Evolutionary conservation across 2,888 invertebrate species (phyloP), one percentile per base, ranked within the genome.

Genomic region (Phaedon cochleariae): DNA sequence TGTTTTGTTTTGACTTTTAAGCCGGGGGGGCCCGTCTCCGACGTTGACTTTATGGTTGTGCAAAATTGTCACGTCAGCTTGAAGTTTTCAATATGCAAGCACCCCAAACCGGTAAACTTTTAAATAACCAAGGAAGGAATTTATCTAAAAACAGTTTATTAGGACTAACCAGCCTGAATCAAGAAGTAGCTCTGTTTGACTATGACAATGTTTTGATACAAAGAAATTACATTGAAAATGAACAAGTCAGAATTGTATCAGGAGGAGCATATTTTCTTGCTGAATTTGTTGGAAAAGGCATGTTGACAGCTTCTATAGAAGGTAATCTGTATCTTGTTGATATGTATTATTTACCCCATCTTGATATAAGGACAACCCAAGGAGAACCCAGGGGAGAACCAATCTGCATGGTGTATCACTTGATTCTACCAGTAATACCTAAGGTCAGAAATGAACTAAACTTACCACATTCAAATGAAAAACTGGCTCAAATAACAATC

Each of bases 221-320:
- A 53, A 79, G 77, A 70, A 76, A 82, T 70, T 81, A 82, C 64
- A 69, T 70, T 54, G 68, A 70, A n/a, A 67, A 71, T 45, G 75
- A 76, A 22, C 82, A 83, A 78, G 89, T 87, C 48, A 87, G 87
- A 20, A 74, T 87, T 45, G 83, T 95, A 4, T 90, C 90, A 51
- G 96, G 95, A 1, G 95, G 95, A 1, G 79, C 82, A 62, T 87
- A 87, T 58, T 92, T 89, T 76, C 63, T 70, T 53, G 71, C 67
- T 18, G 70, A 73, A 41, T 74, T 70, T 53, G 91, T 96, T 29
- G 96, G 95, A 0, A 78, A 84, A 45, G 95, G 95, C 0, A 90
- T 95, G 90, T 81, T 96, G 69, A 91, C 91, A 17, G 94, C 91
- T 0, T 89, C 91, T 0, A 89, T 95, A 0, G 87, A 87, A 81